phyloP scores from a whole-genome alignment of 2,888 invertebrate genomes.

The Didymodactylos carnosus region DNA sequence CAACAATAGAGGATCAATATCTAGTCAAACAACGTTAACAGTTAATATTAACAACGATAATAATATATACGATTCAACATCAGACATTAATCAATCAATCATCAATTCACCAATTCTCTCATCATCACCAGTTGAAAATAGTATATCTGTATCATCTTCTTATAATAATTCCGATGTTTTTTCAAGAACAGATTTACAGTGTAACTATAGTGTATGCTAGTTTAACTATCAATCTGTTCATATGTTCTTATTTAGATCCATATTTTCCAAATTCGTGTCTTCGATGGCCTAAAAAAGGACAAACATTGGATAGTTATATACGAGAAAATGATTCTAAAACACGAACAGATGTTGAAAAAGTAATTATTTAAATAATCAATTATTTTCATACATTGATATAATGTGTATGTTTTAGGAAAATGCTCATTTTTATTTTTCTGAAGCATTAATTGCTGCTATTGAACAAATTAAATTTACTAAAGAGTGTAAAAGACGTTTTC shows the following conservation, averaged over 20 bases:
- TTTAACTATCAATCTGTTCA: too few relatives aligned
- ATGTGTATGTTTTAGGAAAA: constrained; percentile 47
- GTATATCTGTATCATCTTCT: too few relatives aligned
- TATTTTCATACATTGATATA: background rate
- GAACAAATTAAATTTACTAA: constrained; percentile 38
- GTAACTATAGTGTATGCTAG: too few relatives aligned
- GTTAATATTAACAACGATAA: too few relatives aligned
- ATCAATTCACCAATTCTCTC: too few relatives aligned
- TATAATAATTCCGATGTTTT: too few relatives aligned
- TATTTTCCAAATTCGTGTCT: background rate
- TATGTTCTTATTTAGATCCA: background rate
- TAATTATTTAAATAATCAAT: background rate
- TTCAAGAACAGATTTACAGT: too few relatives aligned
- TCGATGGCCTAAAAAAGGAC: background rate
- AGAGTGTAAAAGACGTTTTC: constrained; percentile 16
- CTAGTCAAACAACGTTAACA: too few relatives aligned
- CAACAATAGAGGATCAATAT: too few relatives aligned
- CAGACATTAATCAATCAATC: too few relatives aligned
- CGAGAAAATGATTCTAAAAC: background rate
- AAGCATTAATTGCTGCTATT: constrained; percentile 60
- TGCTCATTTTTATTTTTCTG: constrained; percentile 63
- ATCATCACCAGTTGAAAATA: too few relatives aligned
- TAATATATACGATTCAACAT: too few relatives aligned
- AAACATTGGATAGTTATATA: background rate
- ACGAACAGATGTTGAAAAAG: background rate